Base-by-base conservation (phyloP, 2,113 vertebrate genomes). In the Columba janthina region DNA sequence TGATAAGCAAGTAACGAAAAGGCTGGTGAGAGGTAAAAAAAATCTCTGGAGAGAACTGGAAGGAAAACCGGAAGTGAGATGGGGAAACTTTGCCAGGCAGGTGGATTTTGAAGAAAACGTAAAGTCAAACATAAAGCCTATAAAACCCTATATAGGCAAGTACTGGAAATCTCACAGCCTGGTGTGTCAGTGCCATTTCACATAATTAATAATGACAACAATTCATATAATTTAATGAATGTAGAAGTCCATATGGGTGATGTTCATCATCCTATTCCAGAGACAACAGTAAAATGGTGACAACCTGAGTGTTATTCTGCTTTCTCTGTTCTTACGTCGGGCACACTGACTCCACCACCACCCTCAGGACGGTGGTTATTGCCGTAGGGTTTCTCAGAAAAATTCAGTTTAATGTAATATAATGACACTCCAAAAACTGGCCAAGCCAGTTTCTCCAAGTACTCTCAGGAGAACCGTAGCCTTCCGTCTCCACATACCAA, bases 351-450 rank as follows among this genome's bases (percentile, higher is more conserved):
- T 72, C 29, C 36, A 60, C 5, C 46, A 58, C 9, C 38, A 40
- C 10, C 25, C 54, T 10, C 0, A 0, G 18, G 28, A 67, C 0
- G 1, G 28, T 46, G 42, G 69, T 26, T 88, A 22, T 74, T 34
- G 70, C 44, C 5, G 1, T 15, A 31, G 32, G 38, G 26, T 84
- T 9, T n/a, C 18, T 64, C 2, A 1, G 46, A 74, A 64, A 42
- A 46, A 14, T 64, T 46, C 25, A 56, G 22, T 31, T 66, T 38
- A 48, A 66, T 13, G 5, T 8, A 42, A 19, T 11, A 66, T 10
- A 73, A 48, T 22, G 32, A 64, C 28, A 48, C 9, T 12, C 21
- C 22, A 54, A 36, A 71, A 79, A 58, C 18, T 34, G 65, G 76
- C 11, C 21, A 54, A 74, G 48, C 15, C 36, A 60, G 46, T 51